Base-by-base conservation (phyloP, 2,113 vertebrate species). In the Gobius niger region DNA sequence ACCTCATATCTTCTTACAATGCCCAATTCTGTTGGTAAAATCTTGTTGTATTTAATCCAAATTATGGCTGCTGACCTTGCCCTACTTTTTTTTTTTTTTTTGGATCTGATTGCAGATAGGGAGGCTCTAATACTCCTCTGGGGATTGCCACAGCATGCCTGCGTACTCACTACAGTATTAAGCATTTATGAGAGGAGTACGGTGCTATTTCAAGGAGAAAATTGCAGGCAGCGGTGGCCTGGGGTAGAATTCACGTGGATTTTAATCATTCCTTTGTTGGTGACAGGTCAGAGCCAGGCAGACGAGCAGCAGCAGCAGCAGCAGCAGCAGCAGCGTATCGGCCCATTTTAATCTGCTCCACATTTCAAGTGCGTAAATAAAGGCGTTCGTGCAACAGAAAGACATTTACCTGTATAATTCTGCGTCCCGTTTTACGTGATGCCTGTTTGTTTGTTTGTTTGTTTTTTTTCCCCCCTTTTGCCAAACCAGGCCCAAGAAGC, bases 231-330 rank as follows among this genome's bases (percentile, higher is more conserved):
- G 41, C 14, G 9, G 57, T 60, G 6, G 57, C 34, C 57, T 60
- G 40, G 57, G 40, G 34, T 60, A 42, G 40, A 7, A 44, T 42
- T 44, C 15, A 42, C 40, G 40, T 54, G 52, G 11, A 19, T 54
- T 44, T 60, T n/a, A 60, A 60, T 59, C 41, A 52, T 75, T 77
- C 72, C 85, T 86, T 89, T 88, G 88, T 88, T 86, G 77, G 51
- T 84, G 80, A 83, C 85, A 89, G 84, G 75, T 82, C 84, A 78
- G 81, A 75, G 73, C 79, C 82, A 78, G 80, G 73, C 74, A 74
- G 83, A 41, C 68, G 72, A 77, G 73, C 77, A 79, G 78, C 24
- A 34, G 24, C 24, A 34, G 24, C 24, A 34, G 24, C 24, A 34
- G 24, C 24, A 34, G 24, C 24, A 77, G 73, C 77, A 79, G 78